Evolutionary conservation across 2,797 vertebrate species (phyloP).

Genomic region (Clamator glandarius): DNA sequence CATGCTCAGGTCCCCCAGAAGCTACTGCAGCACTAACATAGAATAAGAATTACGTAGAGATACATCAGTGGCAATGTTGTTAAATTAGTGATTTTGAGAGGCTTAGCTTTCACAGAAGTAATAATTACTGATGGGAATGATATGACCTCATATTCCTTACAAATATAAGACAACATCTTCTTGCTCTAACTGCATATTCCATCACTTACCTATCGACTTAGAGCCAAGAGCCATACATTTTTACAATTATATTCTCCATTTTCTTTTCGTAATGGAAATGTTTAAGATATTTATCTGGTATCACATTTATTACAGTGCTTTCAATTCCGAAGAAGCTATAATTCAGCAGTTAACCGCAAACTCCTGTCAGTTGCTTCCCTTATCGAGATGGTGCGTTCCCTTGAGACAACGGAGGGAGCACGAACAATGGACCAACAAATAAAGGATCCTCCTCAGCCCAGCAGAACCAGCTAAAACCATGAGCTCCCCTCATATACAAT

Average conservation of each 20-base stretch:
- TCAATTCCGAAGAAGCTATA: neutral
- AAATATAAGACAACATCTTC: neutral
- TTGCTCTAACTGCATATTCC: neutral
- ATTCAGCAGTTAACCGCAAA: neutral
- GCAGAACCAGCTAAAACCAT: neutral
- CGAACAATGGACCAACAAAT: neutral
- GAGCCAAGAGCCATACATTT: neutral
- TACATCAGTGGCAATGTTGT: neutral
- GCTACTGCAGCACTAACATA: neutral
- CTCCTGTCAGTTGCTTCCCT: neutral
- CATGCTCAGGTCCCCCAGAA: accelerated
- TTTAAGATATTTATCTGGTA: neutral
- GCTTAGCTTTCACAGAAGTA: neutral
- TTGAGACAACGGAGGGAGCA: neutral
- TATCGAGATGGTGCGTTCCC: neutral
- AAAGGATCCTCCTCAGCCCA: neutral
- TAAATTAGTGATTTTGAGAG: neutral
- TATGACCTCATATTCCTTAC: neutral
- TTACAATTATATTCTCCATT: neutral
- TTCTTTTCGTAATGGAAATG: neutral
- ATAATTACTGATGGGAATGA: neutral
- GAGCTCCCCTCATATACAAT: neutral
- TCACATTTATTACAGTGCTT: neutral
- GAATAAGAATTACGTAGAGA: neutral
- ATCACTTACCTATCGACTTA: neutral